Evolutionary conservation across 2,113 vertebrate genomes (phyloP).

Genomic region (Ardeotis arabs): DNA sequence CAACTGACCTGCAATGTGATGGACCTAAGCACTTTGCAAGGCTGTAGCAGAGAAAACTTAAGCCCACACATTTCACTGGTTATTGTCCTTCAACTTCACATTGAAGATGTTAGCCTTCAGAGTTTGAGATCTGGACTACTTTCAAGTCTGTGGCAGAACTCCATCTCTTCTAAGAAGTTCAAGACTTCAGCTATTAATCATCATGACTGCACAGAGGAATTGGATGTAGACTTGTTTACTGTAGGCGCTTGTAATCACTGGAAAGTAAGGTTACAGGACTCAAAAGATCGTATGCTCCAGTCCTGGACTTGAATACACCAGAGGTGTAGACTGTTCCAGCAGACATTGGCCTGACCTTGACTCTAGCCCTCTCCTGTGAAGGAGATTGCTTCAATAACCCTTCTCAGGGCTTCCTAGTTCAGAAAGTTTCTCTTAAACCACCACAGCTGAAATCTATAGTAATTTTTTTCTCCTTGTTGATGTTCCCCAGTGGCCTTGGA

Average conservation of each 20-base stretch:
- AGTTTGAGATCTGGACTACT: background rate
- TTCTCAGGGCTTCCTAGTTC: background rate
- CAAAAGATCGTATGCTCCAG: background rate
- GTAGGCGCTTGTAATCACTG: background rate
- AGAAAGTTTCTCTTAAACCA: background rate
- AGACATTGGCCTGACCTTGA: background rate
- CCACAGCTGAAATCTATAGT: background rate
- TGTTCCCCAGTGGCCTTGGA: background rate
- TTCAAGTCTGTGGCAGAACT: background rate
- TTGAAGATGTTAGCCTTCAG: background rate
- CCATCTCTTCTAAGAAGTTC: background rate
- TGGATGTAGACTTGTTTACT: background rate
- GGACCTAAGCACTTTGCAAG: background rate
- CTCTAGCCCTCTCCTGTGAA: background rate
- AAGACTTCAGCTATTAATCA: background rate
- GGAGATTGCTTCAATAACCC: background rate
- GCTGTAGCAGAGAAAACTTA: background rate
- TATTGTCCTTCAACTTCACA: background rate
- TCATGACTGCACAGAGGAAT: background rate
- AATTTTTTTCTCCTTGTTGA: background rate
- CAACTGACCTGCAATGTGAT: background rate
- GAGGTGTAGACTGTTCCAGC: background rate
- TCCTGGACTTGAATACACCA: background rate
- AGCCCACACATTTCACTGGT: fast-evolving
- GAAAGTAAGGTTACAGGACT: background rate